These are phyloP conservation scores for Microchrysa polita DNA, from an alignment of 2,888 invertebrate species.

Conservation along the genomic window DNA sequence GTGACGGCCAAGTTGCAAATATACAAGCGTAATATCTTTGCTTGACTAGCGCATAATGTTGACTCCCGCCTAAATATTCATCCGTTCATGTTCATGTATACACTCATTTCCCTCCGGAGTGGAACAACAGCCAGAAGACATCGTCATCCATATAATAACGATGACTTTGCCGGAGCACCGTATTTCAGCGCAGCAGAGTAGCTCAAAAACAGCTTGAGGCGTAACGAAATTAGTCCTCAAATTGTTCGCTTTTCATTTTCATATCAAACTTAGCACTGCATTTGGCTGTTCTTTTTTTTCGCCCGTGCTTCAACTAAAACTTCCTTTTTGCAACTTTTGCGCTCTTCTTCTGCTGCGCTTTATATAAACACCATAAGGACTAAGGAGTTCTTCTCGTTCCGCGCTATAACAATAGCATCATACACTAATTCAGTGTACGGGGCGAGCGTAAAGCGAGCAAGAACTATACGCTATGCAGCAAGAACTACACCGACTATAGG, in stretches of 20 bases:
- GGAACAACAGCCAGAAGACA: background rate
- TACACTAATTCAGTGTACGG: background rate
- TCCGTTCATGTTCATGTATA: background rate
- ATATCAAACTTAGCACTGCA: conserved; percentile 36
- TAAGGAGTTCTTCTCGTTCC: background rate
- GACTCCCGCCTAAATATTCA: background rate
- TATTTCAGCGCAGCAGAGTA: background rate
- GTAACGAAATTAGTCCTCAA: conserved; percentile 38
- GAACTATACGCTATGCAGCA: too few species aligned
- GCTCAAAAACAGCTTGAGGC: conserved; percentile 31
- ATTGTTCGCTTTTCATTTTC: conserved; percentile 41
- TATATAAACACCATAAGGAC: background rate
- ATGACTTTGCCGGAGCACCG: background rate
- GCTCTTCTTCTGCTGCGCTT: background rate
- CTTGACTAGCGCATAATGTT: background rate
- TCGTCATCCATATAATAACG: too few species aligned
- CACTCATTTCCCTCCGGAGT: background rate
- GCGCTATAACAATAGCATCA: background rate
- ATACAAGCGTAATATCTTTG: conserved; percentile 19
- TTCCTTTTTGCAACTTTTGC: conserved; percentile 10
- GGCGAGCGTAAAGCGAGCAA: background rate
- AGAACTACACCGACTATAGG: background rate
- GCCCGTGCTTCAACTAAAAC: background rate
- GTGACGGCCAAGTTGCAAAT: background rate
- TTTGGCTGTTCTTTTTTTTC: conserved; percentile 24